A percentile compares a stretch with the other conserved stretches of the same genome.
Evolutionary conservation across 2,113 vertebrate genomes (phyloP).

Genomic region (Melanerpes formicivorus): DNA sequence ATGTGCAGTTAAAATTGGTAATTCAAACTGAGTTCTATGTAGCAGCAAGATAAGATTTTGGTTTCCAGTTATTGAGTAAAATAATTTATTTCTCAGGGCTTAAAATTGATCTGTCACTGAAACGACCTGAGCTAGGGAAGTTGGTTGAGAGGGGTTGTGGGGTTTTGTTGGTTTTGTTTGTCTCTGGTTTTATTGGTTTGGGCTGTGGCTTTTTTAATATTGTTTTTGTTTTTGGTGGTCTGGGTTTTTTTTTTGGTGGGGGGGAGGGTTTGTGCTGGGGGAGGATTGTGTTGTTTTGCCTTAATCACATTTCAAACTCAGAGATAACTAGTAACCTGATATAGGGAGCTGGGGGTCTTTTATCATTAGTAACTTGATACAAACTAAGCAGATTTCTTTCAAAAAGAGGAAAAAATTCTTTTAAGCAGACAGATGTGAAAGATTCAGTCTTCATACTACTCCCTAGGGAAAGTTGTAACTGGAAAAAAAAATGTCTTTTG

Average conservation of each 20-base stretch:
- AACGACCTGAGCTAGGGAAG: neutral
- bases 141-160: too few species aligned
- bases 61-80: neutral
- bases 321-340: neutral
- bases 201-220: too few species aligned
- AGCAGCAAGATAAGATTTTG: neutral
- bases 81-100: neutral
- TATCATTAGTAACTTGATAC: neutral
- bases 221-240: neutral
- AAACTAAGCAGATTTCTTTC: neutral
- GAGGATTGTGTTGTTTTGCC: too few species aligned
- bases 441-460: neutral
- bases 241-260: neutral
- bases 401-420: neutral
- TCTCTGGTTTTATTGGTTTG: too few species aligned
- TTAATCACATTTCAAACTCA: neutral
- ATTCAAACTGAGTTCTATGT: neutral
- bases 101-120: neutral
- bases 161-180: neutral
- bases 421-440: neutral
- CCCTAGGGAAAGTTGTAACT: neutral
- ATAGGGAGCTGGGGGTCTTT: neutral
- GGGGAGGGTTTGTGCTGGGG: too few species aligned
- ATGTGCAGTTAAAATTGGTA: neutral
- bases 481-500: fast-evolving